Percentiles rank a stretch among this genome's conserved stretches.
phyloP scores from a whole-genome alignment of 2,888 invertebrate genomes.

The Boloria selene region DNA sequence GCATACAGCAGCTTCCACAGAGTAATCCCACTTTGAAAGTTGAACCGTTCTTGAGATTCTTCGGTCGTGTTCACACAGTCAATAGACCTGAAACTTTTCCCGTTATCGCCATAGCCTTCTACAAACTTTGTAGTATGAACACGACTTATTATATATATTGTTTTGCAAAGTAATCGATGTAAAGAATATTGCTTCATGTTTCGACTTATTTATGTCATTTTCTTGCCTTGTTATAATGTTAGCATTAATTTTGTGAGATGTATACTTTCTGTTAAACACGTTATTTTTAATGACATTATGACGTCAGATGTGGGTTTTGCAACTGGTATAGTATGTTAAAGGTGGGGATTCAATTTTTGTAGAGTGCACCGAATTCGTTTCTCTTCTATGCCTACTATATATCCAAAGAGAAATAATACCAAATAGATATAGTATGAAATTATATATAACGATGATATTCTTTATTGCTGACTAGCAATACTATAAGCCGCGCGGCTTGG shows the following conservation, averaged over 20 bases:
- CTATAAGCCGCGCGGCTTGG: too few species aligned
- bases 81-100: conserved; percentile 53
- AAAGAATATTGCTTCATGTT: background rate
- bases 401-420: too few species aligned
- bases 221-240: background rate
- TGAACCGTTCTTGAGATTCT: conserved; percentile 42
- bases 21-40: conserved; percentile 42
- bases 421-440: too few species aligned
- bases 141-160: conserved; percentile 21
- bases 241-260: background rate
- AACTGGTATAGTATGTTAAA: too few species aligned
- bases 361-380: too few species aligned
- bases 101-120: conserved; percentile 48
- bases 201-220: background rate
- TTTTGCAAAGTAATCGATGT: conserved; percentile 17
- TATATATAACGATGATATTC: too few species aligned
- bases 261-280: too few species aligned
- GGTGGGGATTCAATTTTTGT: too few species aligned
- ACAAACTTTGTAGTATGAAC: conserved; percentile 24
- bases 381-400: too few species aligned
- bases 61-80: conserved; percentile 47
- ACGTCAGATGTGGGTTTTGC: too few species aligned
- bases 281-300: too few species aligned
- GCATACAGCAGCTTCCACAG: conserved; percentile 20
- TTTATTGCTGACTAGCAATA: too few species aligned